Evolutionary conservation across 2,113 vertebrate genomes (phyloP), one percentile per base, ranked within the genome.

Genomic region (Lepisosteus oculatus): DNA sequence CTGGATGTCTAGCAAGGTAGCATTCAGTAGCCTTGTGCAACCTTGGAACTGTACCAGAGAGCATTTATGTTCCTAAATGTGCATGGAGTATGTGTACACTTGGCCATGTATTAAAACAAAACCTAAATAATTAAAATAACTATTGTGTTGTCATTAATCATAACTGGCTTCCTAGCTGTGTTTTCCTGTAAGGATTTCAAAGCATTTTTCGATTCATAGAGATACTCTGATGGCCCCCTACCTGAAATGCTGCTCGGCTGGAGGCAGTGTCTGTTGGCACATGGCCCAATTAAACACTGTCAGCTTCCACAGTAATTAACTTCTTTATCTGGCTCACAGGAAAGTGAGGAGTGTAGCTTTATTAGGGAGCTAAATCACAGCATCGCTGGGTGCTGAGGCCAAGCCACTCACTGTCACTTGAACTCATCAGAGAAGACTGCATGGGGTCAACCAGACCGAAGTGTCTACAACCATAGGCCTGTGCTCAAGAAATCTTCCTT

Each of bases 281-380:
- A 45, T 61, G 41, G 67, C 67, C 67, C 67, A 74, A 74, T 73
- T 68, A 69, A 57, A 69, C 72, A 69, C 67, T 74, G 72, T 69
- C 67, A 74, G 57, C 67, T 61, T 74, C 67, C 41, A 64, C 72
- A 55, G 59, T 74, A 74, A 74, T 64, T 74, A 74, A 59, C 72
- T 69, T 59, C 72, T 45, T 56, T 61, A 73, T 73, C 72, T 42
- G 66, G 47, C 56, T 55, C 65, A 14, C 57, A 67, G 72, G 72
- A 57, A 44, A 62, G 56, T 7, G 3, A 3, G 43, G 63, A 73
- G 71, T 59, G 55, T 61, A 55, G 71, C 15, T 63, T 56, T 55
- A 73, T 65, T 59, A 14, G 9, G 43, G 55, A 51, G 54, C 44
- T 54, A 72, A 15, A 65, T 59, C 42, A 54, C 43, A 65, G 55